Conservation (phyloP, 2,888 invertebrate genomes). For the Neuroscelio doddi region DNA sequence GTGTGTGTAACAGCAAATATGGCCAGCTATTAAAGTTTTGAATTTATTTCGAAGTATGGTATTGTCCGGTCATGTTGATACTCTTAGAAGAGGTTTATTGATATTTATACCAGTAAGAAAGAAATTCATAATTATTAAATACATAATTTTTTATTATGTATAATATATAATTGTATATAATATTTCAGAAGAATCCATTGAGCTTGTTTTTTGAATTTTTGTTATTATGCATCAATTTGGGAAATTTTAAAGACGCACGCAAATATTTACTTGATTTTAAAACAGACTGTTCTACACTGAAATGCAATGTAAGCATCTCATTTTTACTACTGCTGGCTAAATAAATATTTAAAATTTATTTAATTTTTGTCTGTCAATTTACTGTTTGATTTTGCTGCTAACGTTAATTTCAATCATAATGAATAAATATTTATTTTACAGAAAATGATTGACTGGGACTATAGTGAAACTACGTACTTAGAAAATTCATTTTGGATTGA, state of each 20-base stretch:
- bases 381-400: too few relatives aligned
- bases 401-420: background rate
- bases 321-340: too few relatives aligned
- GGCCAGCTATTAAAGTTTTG: conserved; percentile 4
- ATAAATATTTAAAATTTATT: too few relatives aligned
- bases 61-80: conserved; percentile 1
- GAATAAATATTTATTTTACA: conserved; percentile 35
- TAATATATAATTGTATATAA: too few relatives aligned
- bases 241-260: conserved; percentile 5
- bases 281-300: background rate
- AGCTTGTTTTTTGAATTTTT: conserved; percentile 8
- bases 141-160: too few relatives aligned
- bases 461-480: conserved; percentile 71
- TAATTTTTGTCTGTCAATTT: too few relatives aligned
- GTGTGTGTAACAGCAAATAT: too few relatives aligned
- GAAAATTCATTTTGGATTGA: conserved; percentile 76
- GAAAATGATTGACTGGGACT: conserved; percentile 64
- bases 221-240: conserved; percentile 1
- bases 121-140: too few relatives aligned
- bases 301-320: conserved; percentile 7
- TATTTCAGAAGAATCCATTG: conserved; percentile 7
- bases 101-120: conserved; percentile 10
- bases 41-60: conserved; percentile 4
- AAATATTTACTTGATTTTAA: conserved; percentile 3
- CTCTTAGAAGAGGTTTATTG: conserved; percentile 5